Evolutionary conservation across 2,797 vertebrate genomes (phyloP).

Genomic region (Periophthalmus magnuspinnatus): DNA sequence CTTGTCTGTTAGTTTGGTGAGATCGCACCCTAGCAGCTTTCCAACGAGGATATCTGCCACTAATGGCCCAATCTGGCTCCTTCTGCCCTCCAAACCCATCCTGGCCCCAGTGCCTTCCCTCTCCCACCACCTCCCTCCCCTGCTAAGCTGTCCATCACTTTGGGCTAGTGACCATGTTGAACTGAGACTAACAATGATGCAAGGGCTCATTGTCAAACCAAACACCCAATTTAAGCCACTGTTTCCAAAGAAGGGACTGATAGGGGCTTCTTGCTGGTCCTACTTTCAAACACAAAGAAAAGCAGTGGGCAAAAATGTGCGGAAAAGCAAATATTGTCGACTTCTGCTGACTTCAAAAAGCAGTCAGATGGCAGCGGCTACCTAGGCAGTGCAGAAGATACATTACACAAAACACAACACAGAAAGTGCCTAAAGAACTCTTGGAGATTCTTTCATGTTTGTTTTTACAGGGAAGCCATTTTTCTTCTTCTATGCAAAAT

Average conservation of each 20-base stretch:
- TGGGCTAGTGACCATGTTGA: slow-evolving; percentile 33
- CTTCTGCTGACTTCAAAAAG: slow-evolving; percentile 69
- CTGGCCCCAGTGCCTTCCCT: slow-evolving; percentile 9
- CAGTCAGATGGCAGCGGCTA: slow-evolving; percentile 66
- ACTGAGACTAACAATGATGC: slow-evolving; percentile 34
- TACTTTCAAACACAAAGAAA: slow-evolving; percentile 66
- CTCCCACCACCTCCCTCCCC: slow-evolving; percentile 12
- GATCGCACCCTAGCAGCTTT: slow-evolving; percentile 69
- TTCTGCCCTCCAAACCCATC: slow-evolving; percentile 29
- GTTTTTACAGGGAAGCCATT: slow-evolving; percentile 61
- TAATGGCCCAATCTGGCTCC: slow-evolving; percentile 58
- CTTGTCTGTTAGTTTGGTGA: slow-evolving; percentile 54
- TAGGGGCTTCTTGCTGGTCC: slow-evolving; percentile 58
- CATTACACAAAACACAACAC: slow-evolving; percentile 61
- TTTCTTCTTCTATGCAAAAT: slow-evolving; percentile 53
- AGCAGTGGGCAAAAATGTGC: slow-evolving; percentile 59
- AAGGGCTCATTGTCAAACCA: slow-evolving; percentile 51
- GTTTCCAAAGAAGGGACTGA: slow-evolving; percentile 53
- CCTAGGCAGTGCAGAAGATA: slow-evolving; percentile 57
- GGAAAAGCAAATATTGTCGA: slow-evolving; percentile 73
- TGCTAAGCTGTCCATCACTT: slow-evolving; percentile 44
- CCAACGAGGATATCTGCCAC: slow-evolving; percentile 54
- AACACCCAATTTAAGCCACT: slow-evolving; percentile 61
- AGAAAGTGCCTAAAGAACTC: slow-evolving; percentile 68
- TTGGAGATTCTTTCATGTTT: slow-evolving; percentile 70